Evolutionary conservation across 2,113 vertebrate species (phyloP).

Genomic region (Thamnophis sirtalis): DNA sequence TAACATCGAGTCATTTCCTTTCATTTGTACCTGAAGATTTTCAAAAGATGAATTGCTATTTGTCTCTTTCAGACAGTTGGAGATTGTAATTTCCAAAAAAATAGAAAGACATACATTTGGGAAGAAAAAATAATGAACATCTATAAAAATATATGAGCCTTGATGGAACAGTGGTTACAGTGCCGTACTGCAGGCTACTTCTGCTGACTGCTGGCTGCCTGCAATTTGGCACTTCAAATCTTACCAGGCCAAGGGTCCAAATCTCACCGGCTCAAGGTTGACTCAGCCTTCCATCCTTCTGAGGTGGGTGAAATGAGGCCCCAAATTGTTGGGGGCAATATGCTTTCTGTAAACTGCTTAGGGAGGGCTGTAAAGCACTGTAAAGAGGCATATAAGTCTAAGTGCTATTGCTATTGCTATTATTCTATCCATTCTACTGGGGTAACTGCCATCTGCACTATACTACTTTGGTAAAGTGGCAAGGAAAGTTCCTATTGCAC

Average conservation of each 20-base stretch:
- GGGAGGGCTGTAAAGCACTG: too few species aligned
- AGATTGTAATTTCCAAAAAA: neutral
- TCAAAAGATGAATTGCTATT: neutral
- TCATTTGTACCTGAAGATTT: neutral
- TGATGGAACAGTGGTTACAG: too few species aligned
- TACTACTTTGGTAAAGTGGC: neutral
- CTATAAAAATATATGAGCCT: neutral
- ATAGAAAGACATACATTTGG: neutral
- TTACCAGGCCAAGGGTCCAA: too few species aligned
- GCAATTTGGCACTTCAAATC: too few species aligned
- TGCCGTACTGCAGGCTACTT: too few species aligned
- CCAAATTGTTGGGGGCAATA: too few species aligned
- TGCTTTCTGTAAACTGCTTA: too few species aligned
- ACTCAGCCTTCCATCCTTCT: too few species aligned
- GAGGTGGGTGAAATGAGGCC: too few species aligned
- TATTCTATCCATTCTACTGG: neutral
- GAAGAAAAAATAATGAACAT: neutral
- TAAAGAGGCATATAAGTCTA: too few species aligned
- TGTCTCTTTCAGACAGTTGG: neutral
- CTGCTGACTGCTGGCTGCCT: too few species aligned
- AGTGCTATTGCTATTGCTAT: neutral
- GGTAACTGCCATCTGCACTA: neutral
- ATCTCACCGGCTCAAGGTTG: too few species aligned
- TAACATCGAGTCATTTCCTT: neutral
- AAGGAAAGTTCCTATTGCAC: neutral